Evolutionary conservation across 2,888 invertebrate species (phyloP).

Genomic region (Nemotelus pantherinus): DNA sequence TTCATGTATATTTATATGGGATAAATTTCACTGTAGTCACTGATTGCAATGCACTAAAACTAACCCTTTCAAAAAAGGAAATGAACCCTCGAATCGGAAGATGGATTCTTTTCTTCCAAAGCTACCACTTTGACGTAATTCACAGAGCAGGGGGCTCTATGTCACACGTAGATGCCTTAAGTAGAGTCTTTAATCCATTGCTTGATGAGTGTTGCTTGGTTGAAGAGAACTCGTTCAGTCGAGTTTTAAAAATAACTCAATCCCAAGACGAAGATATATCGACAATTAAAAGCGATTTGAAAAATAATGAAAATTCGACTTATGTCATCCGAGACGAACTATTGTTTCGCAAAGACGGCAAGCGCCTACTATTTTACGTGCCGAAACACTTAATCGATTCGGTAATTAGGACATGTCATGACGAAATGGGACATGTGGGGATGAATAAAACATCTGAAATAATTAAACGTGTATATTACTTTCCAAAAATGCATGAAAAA

Average conservation of each 20-base stretch:
- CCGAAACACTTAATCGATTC: conserved; percentile 46
- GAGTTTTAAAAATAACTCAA: not conserved
- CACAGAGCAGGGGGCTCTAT: conserved; percentile 28
- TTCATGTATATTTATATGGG: conserved; percentile 20
- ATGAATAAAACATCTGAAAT: conserved; percentile 42
- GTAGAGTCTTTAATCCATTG: not conserved
- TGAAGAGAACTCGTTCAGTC: conserved; percentile 9
- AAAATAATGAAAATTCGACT: conserved; percentile 5
- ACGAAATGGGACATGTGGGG: conserved; percentile 48
- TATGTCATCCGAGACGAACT: conserved; percentile 29
- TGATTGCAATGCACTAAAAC: conserved; percentile 41
- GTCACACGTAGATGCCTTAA: no score
- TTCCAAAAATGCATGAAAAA: conserved; percentile 57
- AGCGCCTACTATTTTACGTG: conserved; percentile 46
- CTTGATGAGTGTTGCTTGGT: not conserved
- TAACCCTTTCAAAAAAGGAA: conserved; percentile 46
- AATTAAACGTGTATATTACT: conserved; percentile 58
- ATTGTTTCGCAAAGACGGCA: conserved; percentile 15
- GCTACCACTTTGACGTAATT: conserved; percentile 9
- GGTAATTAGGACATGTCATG: conserved; percentile 47
- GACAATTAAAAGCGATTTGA: not conserved
- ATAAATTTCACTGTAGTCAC: conserved; percentile 39
- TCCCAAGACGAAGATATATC: conserved; percentile 2
- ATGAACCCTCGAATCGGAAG: conserved; percentile 36
- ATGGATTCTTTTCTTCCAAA: no score